Base-by-base conservation (phyloP, 2,797 vertebrate genomes). In the Esox lucius region DNA sequence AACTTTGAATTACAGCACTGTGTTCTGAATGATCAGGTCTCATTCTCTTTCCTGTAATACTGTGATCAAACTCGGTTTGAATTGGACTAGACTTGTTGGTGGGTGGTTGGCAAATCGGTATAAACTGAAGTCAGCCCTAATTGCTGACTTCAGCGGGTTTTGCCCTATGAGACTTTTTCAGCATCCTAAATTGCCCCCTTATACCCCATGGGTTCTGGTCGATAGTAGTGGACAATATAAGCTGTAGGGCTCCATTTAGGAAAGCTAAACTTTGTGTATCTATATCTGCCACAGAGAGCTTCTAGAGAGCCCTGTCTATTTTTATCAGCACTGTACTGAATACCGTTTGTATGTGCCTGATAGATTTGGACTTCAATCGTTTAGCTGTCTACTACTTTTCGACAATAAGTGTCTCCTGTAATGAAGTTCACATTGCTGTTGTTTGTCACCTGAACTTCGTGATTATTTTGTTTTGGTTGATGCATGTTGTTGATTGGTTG, bases 31-130 rank as follows among this genome's bases (percentile, higher is more conserved):
- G 51, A 53, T n/a, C 6, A 53, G n/a, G n/a, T 53, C 16, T 53
- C 56, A 59, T 65, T 15, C 26, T 33, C 1, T 65, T 26, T 65
- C 12, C 42, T 46, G 42, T 13, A 12, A 46, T 46, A 2, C 28
- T 5, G 24, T 33, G 12, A 65, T 19, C 2, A 46, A 35, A 46
- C 33, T 33, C 35, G 19, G 17, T 68, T 33, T 39, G 35, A 46
- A 68, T n/a, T n/a, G 66, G 66, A 68, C 19, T 59, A 24, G 13
- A 46, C n/a, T 24, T 48, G 42, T 6, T 77, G 71, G 86, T 88
- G 76, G 87, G 86, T 72, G 87, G 83, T 86, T 82, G 83, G 59
- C 79, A 83, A 46, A 65, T 84, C 73, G 39, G 22, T 59, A 24
- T 24, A 3, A 59, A 59, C n/a, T 22, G 22, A 51, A 67, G 65